A percentile compares a stretch with the other conserved stretches of the same genome.
These are phyloP conservation scores for Epinephelus malabaricus DNA, from an alignment of 2,797 vertebrate species.

Conservation along the genomic window DNA sequence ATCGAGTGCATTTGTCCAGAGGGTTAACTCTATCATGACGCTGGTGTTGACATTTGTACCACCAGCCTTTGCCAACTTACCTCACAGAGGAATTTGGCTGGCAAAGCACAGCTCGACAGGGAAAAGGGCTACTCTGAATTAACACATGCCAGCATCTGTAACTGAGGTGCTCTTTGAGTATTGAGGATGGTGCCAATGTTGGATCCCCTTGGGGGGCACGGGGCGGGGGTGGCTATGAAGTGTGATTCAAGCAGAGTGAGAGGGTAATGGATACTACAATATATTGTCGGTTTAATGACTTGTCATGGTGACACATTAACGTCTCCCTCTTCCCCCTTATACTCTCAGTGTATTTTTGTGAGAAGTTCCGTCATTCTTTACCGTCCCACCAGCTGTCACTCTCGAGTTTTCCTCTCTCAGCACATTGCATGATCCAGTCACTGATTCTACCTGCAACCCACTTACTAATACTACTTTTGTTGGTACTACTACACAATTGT, in stretches of 20 bases:
- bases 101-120: slow-evolving; percentile 14
- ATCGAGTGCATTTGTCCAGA: background rate
- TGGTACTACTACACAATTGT: background rate
- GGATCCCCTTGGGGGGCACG: background rate
- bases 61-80: slow-evolving; percentile 36
- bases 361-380: slow-evolving; percentile 8
- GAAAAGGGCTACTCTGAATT: slow-evolving; percentile 40
- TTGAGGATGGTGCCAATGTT: slow-evolving; percentile 31
- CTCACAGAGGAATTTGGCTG: slow-evolving; percentile 33
- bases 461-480: background rate
- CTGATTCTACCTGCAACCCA: background rate
- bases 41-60: slow-evolving; percentile 58
- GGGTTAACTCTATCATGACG: slow-evolving; percentile 12
- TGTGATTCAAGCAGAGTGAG: slow-evolving; percentile 29
- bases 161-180: slow-evolving; percentile 36
- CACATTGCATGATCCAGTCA: slow-evolving; percentile 2
- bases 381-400: background rate
- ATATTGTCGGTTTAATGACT: slow-evolving; percentile 11
- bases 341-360: background rate
- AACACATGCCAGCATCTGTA: slow-evolving; percentile 52
- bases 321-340: slow-evolving; percentile 10
- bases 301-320: slow-evolving; percentile 12
- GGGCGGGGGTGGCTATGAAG: slow-evolving; percentile 19
- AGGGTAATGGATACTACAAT: slow-evolving; percentile 32
- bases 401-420: background rate